Evolutionary conservation across 2,113 vertebrate species (phyloP).

Genomic region (Apaloderma vittatum): DNA sequence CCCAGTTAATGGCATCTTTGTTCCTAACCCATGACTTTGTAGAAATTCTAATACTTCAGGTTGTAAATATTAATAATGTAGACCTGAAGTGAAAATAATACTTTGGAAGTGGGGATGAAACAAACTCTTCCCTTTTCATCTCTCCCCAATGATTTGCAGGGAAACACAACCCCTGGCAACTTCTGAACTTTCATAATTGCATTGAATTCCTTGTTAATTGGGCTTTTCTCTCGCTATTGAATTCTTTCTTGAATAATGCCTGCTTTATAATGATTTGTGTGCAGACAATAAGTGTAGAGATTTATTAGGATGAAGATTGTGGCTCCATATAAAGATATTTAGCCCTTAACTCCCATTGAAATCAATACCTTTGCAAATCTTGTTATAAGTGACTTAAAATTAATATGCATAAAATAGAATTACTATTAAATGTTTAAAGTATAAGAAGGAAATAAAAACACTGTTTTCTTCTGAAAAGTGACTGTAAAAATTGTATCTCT

Average conservation of each 20-base stretch:
- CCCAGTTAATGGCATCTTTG: background rate
- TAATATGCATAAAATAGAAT: constrained; percentile 17
- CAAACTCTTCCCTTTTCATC: constrained; percentile 38
- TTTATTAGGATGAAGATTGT: constrained; percentile 26
- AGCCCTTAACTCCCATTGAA: constrained; percentile 27
- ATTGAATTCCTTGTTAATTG: constrained; percentile 59
- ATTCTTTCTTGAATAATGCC: constrained; percentile 3
- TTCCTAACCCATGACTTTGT: background rate
- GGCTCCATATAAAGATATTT: constrained; percentile 21
- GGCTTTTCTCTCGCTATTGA: constrained; percentile 31
- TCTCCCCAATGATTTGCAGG: constrained; percentile 3
- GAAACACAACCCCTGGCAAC: constrained; percentile 28
- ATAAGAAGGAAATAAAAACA: background rate
- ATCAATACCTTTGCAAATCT: constrained; percentile 50
- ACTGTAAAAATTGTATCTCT: background rate
- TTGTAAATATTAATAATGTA: constrained; percentile 19
- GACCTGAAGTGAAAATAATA: constrained; percentile 17
- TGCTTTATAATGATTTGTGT: constrained; percentile 17
- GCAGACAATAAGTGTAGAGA: constrained; percentile 25
- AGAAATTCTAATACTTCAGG: background rate
- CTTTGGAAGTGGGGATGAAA: constrained; percentile 23
- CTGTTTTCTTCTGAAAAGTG: background rate
- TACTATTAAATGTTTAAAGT: background rate
- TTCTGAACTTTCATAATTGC: constrained; percentile 44
- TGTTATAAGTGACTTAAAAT: background rate